Evolutionary conservation across 2,113 vertebrate species (phyloP).

Genomic region (Butastur rufipennis): DNA sequence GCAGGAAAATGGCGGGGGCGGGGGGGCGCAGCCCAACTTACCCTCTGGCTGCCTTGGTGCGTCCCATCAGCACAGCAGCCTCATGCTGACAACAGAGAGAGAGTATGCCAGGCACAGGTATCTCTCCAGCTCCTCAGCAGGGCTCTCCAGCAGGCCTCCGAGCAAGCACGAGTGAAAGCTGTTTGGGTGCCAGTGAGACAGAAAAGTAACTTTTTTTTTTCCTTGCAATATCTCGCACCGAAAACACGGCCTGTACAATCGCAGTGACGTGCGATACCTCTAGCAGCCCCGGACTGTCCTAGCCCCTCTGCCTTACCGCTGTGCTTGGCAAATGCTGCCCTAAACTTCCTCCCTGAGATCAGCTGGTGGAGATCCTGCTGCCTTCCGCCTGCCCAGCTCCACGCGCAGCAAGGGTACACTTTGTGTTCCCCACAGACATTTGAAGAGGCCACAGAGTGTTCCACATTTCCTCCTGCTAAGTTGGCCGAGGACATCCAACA

Average conservation of each 20-base stretch:
- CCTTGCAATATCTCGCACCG: neutral
- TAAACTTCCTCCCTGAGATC: neutral
- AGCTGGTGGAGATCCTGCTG: neutral
- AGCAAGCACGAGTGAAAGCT: neutral
- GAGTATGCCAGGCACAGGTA: neutral
- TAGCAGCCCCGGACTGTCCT: neutral
- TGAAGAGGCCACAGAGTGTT: neutral
- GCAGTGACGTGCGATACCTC: accelerated
- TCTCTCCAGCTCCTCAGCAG: neutral
- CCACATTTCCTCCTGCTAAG: neutral
- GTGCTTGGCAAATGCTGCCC: neutral
- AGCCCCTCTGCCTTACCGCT: neutral
- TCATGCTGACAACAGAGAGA: neutral
- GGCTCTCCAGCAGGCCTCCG: neutral
- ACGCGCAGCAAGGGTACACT: accelerated
- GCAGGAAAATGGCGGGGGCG: no score
- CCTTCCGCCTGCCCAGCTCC: neutral
- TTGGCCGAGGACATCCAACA: neutral
- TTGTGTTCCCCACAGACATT: neutral
- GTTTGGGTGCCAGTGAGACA: neutral
- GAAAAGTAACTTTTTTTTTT: neutral
- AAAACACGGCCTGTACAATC: neutral
- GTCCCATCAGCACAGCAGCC: neutral
- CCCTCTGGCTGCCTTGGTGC: neutral
- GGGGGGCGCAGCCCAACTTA: neutral